Evolutionary conservation across 2,113 vertebrate genomes (phyloP), one percentile per base, ranked within the genome.

Genomic region (Datnioides undecimradiatus): DNA sequence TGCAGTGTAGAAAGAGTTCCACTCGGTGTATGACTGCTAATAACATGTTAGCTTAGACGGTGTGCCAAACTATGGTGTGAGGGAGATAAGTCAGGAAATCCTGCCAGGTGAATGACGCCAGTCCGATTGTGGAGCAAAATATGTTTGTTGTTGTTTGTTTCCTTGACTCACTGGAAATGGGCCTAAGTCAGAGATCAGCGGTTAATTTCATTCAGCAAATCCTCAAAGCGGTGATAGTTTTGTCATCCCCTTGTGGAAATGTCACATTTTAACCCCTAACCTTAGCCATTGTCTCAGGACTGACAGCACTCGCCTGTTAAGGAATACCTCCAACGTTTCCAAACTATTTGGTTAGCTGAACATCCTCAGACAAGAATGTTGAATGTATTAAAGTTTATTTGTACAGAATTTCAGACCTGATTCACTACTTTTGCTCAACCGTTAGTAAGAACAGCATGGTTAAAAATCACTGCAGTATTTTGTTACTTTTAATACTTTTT

Each of bases 211-310:
- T 64, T 51, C 51, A 51, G 70, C 60, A 60, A 73, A 76, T 76
- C 36, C 68, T 80, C 82, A 76, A 25, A 45, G 51, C 72, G 67
- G 86, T 87, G 86, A 85, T 68, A 86, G 71, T 82, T 93, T 88
- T 89, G 46, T 55, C 83, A 78, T 73, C 62, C 16, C 49, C 14
- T 17, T 79, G 75, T 55, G 23, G 40, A 80, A 78, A 81, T 91
- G 72, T 60, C 46, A 55, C 59, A 65, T 79, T 76, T 76, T 70
- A 70, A 80, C 82, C 68, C 75, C 0, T 72, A 57, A 65, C 80
- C 71, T 81, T 76, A 76, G 41, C 55, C 79, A 16, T 75, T 55
- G 76, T 71, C 38, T 66, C 49, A 71, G 17, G 49, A 48, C 5
- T 21, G 25, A 77, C 36, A 59, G 16, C n/a, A 59, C 48, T 40